Evolutionary conservation across 1,140 invertebrate genomes (phyloP), one percentile per base, ranked within the genome.

Genomic region (Drosophila tropicalis): DNA sequence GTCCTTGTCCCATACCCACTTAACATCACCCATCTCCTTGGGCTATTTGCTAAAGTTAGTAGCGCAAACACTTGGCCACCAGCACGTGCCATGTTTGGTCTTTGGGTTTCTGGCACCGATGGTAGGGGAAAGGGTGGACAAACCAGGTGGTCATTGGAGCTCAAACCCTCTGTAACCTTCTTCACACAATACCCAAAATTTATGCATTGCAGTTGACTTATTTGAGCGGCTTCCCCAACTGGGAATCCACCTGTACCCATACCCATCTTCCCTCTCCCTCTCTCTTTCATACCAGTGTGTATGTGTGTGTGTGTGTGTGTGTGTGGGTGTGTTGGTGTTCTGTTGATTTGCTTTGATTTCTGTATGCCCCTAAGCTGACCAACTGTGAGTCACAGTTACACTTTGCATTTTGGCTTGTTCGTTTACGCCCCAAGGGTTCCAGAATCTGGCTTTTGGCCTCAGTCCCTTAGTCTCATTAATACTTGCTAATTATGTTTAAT

Each of bases 131-230:
- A 3, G 10, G 36, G 36, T 12, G 12, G 36, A 12, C 10, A 3
- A 51, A 51, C 44, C 44, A 51, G 44, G 44, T 51, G 44, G 44
- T 51, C 44, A 51, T 51, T 10, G 19, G 10, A 12, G 5, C 44
- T 51, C 44, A 12, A 22, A 17, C 44, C 19, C 19, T 51, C 44
- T 51, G 44, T 10, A 51, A 17, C 44, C 17, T 22, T 22, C 17
- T 51, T 22, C 44, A 12, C 70, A 51, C 44, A 51, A 60, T 39
- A 13, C 34, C 70, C 44, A 7, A 78, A 78, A 78, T 78, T 78
- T 78, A 78, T 78, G 75, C 75, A 74, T 78, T 78, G 72, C 72
- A 78, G 72, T 78, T 78, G 75, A 78, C 75, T 78, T 78, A 78
- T 74, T 78, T 74, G 75, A 72, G 75, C 74, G 44, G 44, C 44